Evolutionary conservation across 1,140 invertebrate species (phyloP), one percentile per base, ranked within the genome.

Genomic region (Leptopilina boulardi): DNA sequence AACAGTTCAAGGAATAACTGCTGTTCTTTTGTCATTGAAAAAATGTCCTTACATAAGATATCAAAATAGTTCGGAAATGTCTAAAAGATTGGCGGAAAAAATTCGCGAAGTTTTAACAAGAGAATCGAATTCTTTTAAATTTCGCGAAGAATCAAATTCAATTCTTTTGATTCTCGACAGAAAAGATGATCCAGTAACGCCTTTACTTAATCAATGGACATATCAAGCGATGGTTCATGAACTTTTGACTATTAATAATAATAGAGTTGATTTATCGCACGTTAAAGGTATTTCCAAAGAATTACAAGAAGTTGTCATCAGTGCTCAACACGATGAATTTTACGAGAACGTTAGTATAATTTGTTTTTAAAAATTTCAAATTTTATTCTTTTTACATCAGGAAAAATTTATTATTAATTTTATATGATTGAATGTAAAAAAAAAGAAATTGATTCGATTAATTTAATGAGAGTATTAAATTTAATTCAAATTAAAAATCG

Each of bases 181-280:
- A 82, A 92, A 96, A 84, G 96, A 97, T 89, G 99, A 99, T 93
- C 95, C 98, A 0, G 95, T 99, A 0, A 99, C 99, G 2, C 99
- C 99, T 0, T 90, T 99, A 66, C 90, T 99, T n/a, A 99, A 97
- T 92, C 98, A 98, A 93, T 99, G 99, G 99, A 99, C 98, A 0
- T 99, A 99, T 91, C 98, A 99, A 91, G 98, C 98, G 9, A 99
- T 99, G 99, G 98, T 99, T 2, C 99, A 99, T 91, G 98, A 99
- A 92, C 90, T 99, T 59, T 90, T 99, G 26, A 96, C 95, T 0
- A 99, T 99, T 81, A 95, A 95, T 81, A 99, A 99, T 86, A 99
- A 99, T 91, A 93, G 98, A 78, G 98, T 99, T 3, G 97, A 96
- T 88, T 92, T 99, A 70, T 95, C 95, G 0, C 93, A 95, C 77